Conservation (phyloP, 2,797 vertebrate species). For the Sternarchorhynchus goeldii region DNA sequence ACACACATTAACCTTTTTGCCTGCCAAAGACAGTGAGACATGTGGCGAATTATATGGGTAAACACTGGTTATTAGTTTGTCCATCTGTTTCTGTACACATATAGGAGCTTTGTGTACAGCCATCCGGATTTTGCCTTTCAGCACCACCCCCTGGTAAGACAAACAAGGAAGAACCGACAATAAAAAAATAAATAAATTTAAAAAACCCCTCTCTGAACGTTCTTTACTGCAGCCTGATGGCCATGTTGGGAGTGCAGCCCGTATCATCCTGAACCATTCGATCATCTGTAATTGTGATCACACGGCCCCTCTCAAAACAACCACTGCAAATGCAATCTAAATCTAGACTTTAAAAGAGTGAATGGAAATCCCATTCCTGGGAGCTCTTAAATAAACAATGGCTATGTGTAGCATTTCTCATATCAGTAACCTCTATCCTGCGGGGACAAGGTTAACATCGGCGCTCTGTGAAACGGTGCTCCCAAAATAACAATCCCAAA, state of each 20-base stretch:
- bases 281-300: conserved; percentile 77
- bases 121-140: conserved; percentile 46
- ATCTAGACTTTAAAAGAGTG: conserved; percentile 62
- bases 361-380: conserved; percentile 74
- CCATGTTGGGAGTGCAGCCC: conserved; percentile 52
- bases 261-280: conserved; percentile 58
- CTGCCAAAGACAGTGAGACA: conserved; percentile 37
- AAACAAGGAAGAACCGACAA: conserved; percentile 15
- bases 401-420: conserved; percentile 70
- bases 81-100: conserved; percentile 44
- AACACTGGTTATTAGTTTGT: conserved; percentile 31
- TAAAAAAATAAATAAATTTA: not conserved
- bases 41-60: conserved; percentile 28
- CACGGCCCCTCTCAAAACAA: conserved; percentile 63
- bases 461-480: conserved; percentile 67
- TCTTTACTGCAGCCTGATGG: conserved; percentile 9
- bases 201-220: not conserved
- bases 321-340: conserved; percentile 66
- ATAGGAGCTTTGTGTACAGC: conserved; percentile 16
- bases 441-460: conserved; percentile 76
- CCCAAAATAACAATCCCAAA: conserved; percentile 84
- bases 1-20: conserved; percentile 25
- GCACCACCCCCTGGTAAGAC: conserved; percentile 52
- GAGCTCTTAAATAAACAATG: conserved; percentile 79
- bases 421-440: conserved; percentile 71